These are phyloP conservation scores for Bathynomus jamesi DNA, from an alignment of 1,140 invertebrate species.

Conservation along the genomic window DNA sequence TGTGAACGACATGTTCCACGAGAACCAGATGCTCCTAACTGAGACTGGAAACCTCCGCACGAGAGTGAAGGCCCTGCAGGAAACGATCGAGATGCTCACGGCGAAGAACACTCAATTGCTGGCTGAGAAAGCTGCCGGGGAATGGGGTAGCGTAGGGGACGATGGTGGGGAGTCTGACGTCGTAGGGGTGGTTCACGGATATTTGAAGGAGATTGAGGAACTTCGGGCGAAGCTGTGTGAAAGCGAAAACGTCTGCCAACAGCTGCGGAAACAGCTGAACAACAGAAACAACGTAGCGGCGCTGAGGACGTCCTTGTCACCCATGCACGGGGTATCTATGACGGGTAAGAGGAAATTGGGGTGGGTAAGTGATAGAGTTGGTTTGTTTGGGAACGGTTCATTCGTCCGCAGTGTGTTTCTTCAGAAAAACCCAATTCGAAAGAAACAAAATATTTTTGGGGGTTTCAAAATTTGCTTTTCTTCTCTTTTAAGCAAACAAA, in stretches of 20 bases:
- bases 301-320: conserved; percentile 39
- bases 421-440: too few relatives aligned
- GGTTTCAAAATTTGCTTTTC: too few relatives aligned
- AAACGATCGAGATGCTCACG: conserved; percentile 83
- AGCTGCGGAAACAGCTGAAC: conserved; percentile 54
- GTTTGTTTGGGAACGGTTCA: neutral
- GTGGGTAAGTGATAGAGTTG: neutral
- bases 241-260: conserved; percentile 73
- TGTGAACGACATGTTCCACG: conserved; percentile 89
- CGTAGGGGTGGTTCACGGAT: conserved; percentile 62
- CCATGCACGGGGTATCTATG: neutral
- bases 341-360: neutral
- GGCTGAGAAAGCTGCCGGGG: conserved; percentile 64
- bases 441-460: too few relatives aligned
- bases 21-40: conserved; percentile 85
- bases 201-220: conserved; percentile 86
- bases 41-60: conserved; percentile 80
- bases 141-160: conserved; percentile 54
- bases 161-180: conserved; percentile 26
- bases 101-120: conserved; percentile 67
- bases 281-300: conserved; percentile 34
- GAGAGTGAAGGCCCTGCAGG: conserved; percentile 83
- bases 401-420: too few relatives aligned
- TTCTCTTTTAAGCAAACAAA: too few relatives aligned
- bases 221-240: conserved; percentile 77